These are phyloP conservation scores for Cyprinodon brontotheroides DNA, from an alignment of 2,113 vertebrate genomes.

Conservation along the genomic window DNA sequence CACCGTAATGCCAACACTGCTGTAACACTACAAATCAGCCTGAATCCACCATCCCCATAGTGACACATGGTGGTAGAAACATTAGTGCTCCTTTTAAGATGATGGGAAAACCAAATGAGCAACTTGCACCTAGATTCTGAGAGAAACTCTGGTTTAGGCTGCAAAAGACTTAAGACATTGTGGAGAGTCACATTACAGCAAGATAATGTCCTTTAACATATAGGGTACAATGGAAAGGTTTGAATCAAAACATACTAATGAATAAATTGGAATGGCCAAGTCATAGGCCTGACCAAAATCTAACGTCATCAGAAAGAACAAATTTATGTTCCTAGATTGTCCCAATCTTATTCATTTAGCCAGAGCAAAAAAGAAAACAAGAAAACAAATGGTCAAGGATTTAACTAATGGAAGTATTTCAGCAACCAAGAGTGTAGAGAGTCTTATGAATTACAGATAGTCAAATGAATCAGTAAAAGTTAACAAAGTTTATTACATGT, in stretches of 20 bases:
- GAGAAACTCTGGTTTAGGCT: not conserved
- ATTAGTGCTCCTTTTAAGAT: not conserved
- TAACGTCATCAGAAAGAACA: not conserved
- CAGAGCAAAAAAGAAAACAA: not conserved
- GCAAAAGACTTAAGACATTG: not conserved
- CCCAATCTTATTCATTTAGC: not conserved
- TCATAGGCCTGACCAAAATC: not conserved
- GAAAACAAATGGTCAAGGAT: not conserved
- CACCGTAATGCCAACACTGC: too few species aligned
- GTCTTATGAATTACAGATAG: constrained; percentile 26
- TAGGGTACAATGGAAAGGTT: not conserved
- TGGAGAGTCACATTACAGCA: not conserved
- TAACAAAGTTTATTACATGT: constrained; percentile 84
- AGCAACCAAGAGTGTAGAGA: too few species aligned
- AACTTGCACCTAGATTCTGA: not conserved
- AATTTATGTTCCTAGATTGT: not conserved
- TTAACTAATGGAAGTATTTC: not conserved
- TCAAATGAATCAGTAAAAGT: constrained; percentile 64
- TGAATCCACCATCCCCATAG: not conserved
- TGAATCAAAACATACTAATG: not conserved
- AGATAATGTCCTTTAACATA: not conserved
- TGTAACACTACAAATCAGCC: not conserved
- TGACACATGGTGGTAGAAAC: not conserved
- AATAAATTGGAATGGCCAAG: not conserved
- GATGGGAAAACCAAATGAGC: not conserved